phyloP scores from a whole-genome alignment of 92 coral and sea anemone species.

The Porites rus region DNA sequence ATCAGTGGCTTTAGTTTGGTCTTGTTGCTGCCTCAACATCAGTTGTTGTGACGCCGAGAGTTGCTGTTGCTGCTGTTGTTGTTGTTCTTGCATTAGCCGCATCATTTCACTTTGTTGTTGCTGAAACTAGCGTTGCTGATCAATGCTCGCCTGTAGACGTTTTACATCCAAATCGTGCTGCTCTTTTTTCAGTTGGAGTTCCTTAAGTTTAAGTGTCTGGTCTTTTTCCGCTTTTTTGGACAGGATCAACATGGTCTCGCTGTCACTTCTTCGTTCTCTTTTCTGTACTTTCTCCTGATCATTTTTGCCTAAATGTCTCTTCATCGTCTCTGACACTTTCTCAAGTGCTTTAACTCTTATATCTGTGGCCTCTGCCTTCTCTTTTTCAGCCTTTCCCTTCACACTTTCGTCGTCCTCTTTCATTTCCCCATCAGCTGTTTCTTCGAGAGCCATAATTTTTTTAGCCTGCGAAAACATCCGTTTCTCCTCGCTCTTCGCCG shows the following conservation, averaged over 20 bases:
- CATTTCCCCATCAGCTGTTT: conserved; percentile 22
- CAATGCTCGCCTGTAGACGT: too few relatives aligned
- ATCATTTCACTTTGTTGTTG: conserved; percentile 53
- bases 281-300: conserved; percentile 39
- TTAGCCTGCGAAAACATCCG: too few relatives aligned
- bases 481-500: too few relatives aligned
- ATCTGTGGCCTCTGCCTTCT: neutral
- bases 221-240: conserved; percentile 15
- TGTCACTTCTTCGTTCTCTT: conserved; percentile 13
- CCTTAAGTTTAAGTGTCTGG: conserved; percentile 42
- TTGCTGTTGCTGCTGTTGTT: too few relatives aligned
- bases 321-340: conserved; percentile 28
- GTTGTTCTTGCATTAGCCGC: too few relatives aligned
- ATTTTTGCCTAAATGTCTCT: conserved; percentile 32
- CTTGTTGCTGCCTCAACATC: too few relatives aligned
- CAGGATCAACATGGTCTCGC: conserved; percentile 29
- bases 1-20: too few relatives aligned
- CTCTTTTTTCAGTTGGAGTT: conserved; percentile 34
- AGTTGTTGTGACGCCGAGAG: too few relatives aligned
- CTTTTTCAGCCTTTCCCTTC: conserved; percentile 24
- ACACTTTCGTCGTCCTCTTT: conserved; percentile 24
- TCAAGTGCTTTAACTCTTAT: conserved; percentile 29
- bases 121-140: conserved; percentile 45
- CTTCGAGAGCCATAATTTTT: conserved; percentile 26
- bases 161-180: too few relatives aligned